A percentile compares a stretch with the other conserved stretches of the same genome.
Conservation (phyloP, 1,140 invertebrate genomes). For the Spodoptera litura region DNA sequence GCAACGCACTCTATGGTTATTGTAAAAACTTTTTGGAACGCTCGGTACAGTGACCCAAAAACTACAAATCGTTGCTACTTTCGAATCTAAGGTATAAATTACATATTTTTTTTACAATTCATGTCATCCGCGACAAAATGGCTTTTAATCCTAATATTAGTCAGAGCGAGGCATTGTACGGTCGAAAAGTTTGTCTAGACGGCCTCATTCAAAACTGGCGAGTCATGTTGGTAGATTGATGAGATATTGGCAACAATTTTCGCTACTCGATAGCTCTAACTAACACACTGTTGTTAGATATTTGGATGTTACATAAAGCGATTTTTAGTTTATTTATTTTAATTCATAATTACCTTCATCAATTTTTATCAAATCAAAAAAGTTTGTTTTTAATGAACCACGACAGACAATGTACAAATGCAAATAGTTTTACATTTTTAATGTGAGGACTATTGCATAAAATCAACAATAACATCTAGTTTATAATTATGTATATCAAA, state of each 20-base stretch:
- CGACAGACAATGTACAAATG: no score
- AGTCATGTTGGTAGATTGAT: constrained; percentile 32
- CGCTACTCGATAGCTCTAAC: neutral
- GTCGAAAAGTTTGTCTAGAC: constrained; percentile 19
- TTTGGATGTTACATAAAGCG: no score
- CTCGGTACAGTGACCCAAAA: constrained; percentile 63
- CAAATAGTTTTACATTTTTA: no score
- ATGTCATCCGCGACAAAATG: constrained; percentile 22
- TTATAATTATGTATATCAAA: no score
- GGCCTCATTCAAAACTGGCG: constrained; percentile 15
- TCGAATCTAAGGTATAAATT: constrained; percentile 54
- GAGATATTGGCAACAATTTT: constrained; percentile 27
- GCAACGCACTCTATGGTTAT: constrained; percentile 10
- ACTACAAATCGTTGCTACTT: constrained; percentile 64
- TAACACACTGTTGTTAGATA: neutral
- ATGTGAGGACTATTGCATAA: no score
- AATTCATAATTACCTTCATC: no score
- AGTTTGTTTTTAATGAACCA: no score
- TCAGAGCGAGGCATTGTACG: constrained; percentile 6
- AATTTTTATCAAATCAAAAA: no score
- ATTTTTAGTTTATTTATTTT: no score
- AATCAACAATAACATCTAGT: no score
- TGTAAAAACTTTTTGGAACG: constrained; percentile 66
- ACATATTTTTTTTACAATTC: constrained; percentile 39
- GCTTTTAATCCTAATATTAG: constrained; percentile 32